These are phyloP conservation scores for Papilio aristodemus DNA, from an alignment of 1,140 invertebrate genomes.

Conservation along the genomic window DNA sequence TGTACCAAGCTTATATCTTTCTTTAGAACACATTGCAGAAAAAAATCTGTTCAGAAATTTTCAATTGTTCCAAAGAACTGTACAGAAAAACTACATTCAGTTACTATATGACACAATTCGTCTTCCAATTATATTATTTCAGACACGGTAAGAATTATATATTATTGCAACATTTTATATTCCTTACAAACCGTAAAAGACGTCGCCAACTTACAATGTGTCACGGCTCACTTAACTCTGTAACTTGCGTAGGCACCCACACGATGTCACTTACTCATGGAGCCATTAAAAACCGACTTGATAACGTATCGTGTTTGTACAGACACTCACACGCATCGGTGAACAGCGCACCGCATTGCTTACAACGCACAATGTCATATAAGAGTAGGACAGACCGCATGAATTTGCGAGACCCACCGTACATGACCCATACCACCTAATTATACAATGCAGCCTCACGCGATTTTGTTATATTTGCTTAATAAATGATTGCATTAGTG, in stretches of 20 bases:
- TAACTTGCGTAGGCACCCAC: background rate
- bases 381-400: background rate
- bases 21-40: no score
- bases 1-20: no score
- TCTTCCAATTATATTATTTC: no score
- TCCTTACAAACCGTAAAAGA: background rate
- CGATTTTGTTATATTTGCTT: constrained; percentile 27
- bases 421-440: constrained; percentile 12
- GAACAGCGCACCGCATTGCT: constrained; percentile 11
- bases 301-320: constrained; percentile 65
- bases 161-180: background rate
- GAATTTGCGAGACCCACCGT: constrained; percentile 15
- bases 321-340: constrained; percentile 38
- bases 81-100: no score
- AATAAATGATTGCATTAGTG: constrained; percentile 30
- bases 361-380: background rate
- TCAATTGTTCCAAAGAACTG: no score
- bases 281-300: constrained; percentile 49
- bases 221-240: constrained; percentile 6
- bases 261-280: constrained; percentile 47
- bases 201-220: background rate
- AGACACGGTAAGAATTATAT: background rate
- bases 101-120: no score
- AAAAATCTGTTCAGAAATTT: no score
- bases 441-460: constrained; percentile 2